Evolutionary conservation across 2,113 vertebrate species (phyloP), one percentile per base, ranked within the genome.

Genomic region (Centrocercus urophasianus): DNA sequence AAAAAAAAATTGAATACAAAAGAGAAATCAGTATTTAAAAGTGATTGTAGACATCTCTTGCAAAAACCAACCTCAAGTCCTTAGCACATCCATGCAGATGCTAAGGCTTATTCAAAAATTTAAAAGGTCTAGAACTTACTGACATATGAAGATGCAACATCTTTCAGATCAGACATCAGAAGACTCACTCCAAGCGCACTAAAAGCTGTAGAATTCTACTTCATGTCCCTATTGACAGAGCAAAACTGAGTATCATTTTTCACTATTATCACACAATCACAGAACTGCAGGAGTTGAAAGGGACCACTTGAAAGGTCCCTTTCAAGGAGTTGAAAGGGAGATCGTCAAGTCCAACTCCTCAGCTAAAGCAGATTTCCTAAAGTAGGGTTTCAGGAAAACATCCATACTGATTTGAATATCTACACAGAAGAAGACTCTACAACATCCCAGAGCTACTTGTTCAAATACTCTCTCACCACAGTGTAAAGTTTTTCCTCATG

Each of bases 1-100:
- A 38, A 38, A 38, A 38, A 38, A 85, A 88, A 82, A 85, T 63
- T 15, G 16, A 83, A 9, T 7, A 24, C n/a, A 27, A 60, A 66
- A 57, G 1, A n/a, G 38, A 87, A 4, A 69, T 2, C 0, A 1
- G 7, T 3, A 18, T 6, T 63, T 84, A 70, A 1, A 70, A 60
- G 8, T 17, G 5, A 17, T 43, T 40, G 2, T 50, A 61, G 77
- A 83, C 86, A 71, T 36, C 18, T 24, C 5, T 63, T 40, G 5
- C 30, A 48, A 11, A 59, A 67, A 89, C 63, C 8, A 72, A 4
- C 0, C 36, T 2, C 59, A 36, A 6, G 5, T 64, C 9, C 48
- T 76, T 8, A 69, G 5, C 13, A 2, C 13, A 75, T 17, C 8
- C 52, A 22, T 21, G 81, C 8, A 48, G 6, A 52, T 8, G 1